Conservation (phyloP, 2,888 invertebrate genomes). For the Xiphydria camelus region DNA sequence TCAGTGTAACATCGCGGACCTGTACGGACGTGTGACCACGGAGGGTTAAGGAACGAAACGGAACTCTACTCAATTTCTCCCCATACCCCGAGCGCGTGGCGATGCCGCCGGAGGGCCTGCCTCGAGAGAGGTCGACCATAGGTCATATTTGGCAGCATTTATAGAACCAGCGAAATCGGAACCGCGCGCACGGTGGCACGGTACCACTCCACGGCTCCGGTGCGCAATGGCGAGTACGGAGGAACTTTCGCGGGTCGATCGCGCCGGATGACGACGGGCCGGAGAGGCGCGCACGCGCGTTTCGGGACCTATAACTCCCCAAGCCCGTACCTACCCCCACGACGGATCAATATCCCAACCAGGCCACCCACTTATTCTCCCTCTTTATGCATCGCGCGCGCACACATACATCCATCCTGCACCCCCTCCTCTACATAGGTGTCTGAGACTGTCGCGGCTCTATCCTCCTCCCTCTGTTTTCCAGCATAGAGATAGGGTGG, state of each 20-base stretch:
- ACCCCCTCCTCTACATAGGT: not conserved
- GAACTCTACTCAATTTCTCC: too few species aligned
- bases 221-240: not conserved
- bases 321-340: conserved; percentile 21
- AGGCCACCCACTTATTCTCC: conserved; percentile 48
- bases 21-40: too few species aligned
- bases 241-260: conserved; percentile 23
- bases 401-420: not conserved
- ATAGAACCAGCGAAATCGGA: too few species aligned
- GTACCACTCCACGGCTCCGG: conserved; percentile 17
- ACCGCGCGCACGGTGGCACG: too few species aligned
- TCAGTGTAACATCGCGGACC: too few species aligned
- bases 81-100: too few species aligned
- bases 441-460: conserved; percentile 4
- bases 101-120: too few species aligned
- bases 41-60: too few species aligned
- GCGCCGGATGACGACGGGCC: conserved; percentile 21
- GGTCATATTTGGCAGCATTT: too few species aligned
- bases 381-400: conserved; percentile 28
- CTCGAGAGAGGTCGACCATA: too few species aligned
- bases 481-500: too few species aligned
- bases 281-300: conserved; percentile 24
- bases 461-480: conserved; percentile 16
- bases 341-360: conserved; percentile 56
- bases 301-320: conserved; percentile 17